Percentiles rank a stretch among this genome's conserved stretches.
Evolutionary conservation across 2,888 invertebrate genomes (phyloP).

Genomic region (Galeopsomyia nigrocyanea): DNA sequence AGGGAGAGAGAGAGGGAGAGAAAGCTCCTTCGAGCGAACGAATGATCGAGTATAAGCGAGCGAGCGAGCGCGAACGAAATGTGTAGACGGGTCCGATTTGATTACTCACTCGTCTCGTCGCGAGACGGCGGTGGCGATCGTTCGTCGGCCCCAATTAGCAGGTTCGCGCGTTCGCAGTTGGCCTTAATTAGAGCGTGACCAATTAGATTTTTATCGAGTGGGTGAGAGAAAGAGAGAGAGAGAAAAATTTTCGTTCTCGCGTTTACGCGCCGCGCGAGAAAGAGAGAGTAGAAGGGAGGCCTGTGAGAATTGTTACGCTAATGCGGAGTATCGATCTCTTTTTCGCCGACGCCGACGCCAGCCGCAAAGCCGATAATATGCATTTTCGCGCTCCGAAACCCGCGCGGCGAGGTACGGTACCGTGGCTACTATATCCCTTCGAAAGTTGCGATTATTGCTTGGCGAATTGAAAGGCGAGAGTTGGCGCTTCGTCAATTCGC

Average conservation of each 20-base stretch:
- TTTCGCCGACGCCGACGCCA: background rate
- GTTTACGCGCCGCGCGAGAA: background rate
- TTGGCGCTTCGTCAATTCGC: too few relatives aligned
- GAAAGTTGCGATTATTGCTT: too few relatives aligned
- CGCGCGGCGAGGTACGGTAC: too few relatives aligned
- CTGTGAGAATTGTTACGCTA: conserved; percentile 35
- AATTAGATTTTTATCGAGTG: conserved; percentile 41
- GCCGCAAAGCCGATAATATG: conserved; percentile 21
- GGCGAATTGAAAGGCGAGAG: too few relatives aligned
- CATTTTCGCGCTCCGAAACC: conserved; percentile 20
- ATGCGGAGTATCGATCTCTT: conserved; percentile 36
- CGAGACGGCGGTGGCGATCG: background rate
- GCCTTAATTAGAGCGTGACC: conserved; percentile 38
- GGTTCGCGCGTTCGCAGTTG: background rate
- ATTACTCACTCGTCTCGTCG: too few relatives aligned
- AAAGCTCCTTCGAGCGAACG: too few relatives aligned
- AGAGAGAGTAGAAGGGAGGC: background rate
- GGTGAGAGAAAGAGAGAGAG: background rate
- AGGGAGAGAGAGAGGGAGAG: too few relatives aligned
- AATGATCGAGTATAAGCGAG: too few relatives aligned
- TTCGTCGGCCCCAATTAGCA: conserved; percentile 31
- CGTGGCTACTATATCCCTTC: too few relatives aligned
- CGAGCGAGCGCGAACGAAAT: too few relatives aligned
- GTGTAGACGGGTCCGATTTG: too few relatives aligned
- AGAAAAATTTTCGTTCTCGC: background rate